Base-by-base conservation (phyloP, 2,888 invertebrate genomes). In the Phasia obesa region DNA sequence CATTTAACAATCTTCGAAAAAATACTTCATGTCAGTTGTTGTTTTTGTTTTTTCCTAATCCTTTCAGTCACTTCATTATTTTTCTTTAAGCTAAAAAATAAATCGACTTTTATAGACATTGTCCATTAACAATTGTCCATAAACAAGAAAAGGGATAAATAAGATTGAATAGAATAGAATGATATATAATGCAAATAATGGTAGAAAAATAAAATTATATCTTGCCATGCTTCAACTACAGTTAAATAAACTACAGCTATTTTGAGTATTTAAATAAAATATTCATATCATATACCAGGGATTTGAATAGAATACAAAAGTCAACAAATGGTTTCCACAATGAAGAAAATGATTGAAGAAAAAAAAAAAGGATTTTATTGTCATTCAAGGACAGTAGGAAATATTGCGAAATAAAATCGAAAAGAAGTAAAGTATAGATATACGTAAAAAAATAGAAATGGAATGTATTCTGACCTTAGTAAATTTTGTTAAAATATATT, bases 11-110 rank as follows among this genome's bases (percentile, higher is more conserved):
- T 9, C 31, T 9, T 35, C 35, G 35, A 11, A 35, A 35, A 35
- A 35, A 35, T 35, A 35, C 7, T 11, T 9, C 11, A 2, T 35
- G 35, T 35, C 5, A 31, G 31, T 31, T 13, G 13, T 13, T 53
- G 19, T 55, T 55, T 35, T 7, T 55, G 2, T 51, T 15, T 73
- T 5, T 55, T 73, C 19, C 13, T 47, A 74, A 75, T 31, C 49
- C 13, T 31, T 57, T 55, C 47, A 15, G 4, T 7, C 57, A 55
- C 35, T 65, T 59, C n/a, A 65, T 57, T 65, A 38, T 67, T 67
- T 38, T 19, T 21, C 47, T 27, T 13, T 42, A 59, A 59, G 5
- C 38, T 15, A 38, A 75, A 59, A 51, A 21, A 42, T 25, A 57
- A 75, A 11, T 19, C 49, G 21, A 67, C 75, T 49, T 38, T 35